A percentile compares a stretch with the other conserved stretches of the same genome.
Conservation (phyloP, 2,113 vertebrate genomes). For the Tor tambroides region DNA sequence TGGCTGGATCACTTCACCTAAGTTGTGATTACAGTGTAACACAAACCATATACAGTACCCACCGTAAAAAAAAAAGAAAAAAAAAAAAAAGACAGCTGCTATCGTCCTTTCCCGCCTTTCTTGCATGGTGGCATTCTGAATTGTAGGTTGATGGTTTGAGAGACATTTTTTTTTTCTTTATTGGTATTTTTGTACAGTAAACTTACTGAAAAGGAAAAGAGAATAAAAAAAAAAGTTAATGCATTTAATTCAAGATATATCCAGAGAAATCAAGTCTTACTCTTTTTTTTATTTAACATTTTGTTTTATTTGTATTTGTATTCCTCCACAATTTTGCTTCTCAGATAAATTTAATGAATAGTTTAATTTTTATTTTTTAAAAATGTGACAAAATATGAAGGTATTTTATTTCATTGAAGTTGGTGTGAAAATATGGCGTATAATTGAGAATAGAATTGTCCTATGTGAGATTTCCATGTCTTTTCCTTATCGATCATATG, state of each 20-base stretch:
- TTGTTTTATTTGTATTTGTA: neutral
- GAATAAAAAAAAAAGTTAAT: no score
- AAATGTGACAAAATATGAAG: neutral
- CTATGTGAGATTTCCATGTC: neutral
- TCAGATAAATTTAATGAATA: neutral
- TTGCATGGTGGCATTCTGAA: neutral
- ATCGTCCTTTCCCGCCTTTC: neutral
- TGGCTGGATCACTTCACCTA: slow-evolving; percentile 22
- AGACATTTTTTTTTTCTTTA: neutral
- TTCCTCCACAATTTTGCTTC: neutral
- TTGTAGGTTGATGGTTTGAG: neutral
- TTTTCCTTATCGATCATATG: neutral
- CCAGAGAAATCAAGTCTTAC: no score
- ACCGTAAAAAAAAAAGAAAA: no score
- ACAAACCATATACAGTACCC: slow-evolving; percentile 32
- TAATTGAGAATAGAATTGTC: slow-evolving; percentile 13
- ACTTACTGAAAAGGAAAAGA: neutral
- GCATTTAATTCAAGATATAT: neutral
- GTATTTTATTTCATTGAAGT: neutral
- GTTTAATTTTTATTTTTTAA: neutral
- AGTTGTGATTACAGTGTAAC: slow-evolving; percentile 17
- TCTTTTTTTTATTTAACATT: neutral
- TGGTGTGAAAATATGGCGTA: slow-evolving; percentile 6
- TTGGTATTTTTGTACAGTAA: neutral
- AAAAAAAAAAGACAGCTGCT: slow-evolving; percentile 11